These are phyloP conservation scores for Lichenostomus cassidix DNA, from an alignment of 2,113 vertebrate genomes.

Conservation along the genomic window DNA sequence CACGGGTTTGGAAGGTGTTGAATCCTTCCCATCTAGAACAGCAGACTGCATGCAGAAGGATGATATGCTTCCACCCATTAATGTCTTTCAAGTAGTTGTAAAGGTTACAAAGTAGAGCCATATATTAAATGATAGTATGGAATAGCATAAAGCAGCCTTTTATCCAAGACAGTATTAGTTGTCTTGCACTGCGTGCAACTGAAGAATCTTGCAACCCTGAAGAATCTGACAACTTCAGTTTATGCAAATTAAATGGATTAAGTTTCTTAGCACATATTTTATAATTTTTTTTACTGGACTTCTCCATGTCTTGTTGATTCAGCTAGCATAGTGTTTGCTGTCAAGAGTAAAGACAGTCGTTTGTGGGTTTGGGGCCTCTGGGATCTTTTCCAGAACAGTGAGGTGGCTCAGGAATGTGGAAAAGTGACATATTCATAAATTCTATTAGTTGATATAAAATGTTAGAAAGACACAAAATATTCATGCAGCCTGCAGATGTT, in stretches of 20 bases:
- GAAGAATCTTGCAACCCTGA: not conserved
- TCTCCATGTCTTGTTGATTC: slow-evolving; percentile 12
- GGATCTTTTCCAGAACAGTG: not conserved
- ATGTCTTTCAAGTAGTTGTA: not conserved
- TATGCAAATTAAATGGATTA: slow-evolving; percentile 27
- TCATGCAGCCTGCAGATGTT: not conserved
- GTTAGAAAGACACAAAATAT: not conserved
- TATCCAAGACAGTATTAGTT: not conserved
- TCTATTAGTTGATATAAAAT: not conserved
- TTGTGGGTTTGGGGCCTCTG: not conserved
- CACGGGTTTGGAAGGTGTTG: not conserved
- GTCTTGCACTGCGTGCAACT: not conserved
- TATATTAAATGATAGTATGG: not conserved
- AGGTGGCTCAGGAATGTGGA: not conserved
- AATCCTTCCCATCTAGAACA: not conserved
- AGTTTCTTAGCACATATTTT: slow-evolving; percentile 12
- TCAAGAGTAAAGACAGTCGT: not conserved
- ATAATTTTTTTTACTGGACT: not conserved
- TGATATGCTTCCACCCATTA: not conserved
- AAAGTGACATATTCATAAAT: not conserved
- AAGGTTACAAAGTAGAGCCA: not conserved
- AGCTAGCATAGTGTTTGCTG: not conserved
- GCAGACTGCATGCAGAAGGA: not conserved
- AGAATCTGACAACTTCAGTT: not conserved
- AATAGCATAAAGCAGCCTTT: not conserved